Evolutionary conservation across 2,888 invertebrate genomes (phyloP), one percentile per base, ranked within the genome.

Genomic region (Microdon myrmicae): DNA sequence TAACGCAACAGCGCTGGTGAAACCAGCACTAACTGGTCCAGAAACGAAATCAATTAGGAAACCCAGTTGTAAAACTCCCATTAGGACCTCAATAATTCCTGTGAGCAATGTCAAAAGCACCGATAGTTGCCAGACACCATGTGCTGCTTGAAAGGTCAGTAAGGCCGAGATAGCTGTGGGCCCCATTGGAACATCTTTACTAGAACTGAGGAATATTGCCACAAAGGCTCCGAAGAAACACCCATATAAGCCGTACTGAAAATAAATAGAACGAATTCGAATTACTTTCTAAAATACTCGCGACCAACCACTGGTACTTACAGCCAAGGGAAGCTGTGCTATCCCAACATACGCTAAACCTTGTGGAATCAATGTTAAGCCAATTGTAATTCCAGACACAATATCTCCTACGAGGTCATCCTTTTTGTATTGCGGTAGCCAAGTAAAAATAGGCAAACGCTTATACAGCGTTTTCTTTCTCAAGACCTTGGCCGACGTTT

Each of bases 111-210:
- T 86, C 5, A 94, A 83, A 29, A 94, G 79, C 19, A 92, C 85
- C 1, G 92, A 92, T 49, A 74, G 69, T 75, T 92, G 87, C 78
- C 79, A 79, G 8, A 74, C 74, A 31, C 87, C 88, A 34, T 85
- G 84, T 0, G 90, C 86, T 10, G 89, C 86, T 82, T 92, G 91
- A 76, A 85, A 90, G 2, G 94, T 94, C 68, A 96, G 84, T 56
- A 96, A 82, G 1, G 95, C 92, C 60, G 92, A 89, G 69, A 96
- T 94, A 68, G 96, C 95, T 2, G 94, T 95, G 3, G 96, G 96
- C 4, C 96, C 95, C 71, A 95, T 87, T 1, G 95, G 94, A 68
- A 94, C 90, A 78, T 95, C 94, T 79, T 94, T 94, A 77, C 94
- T 92, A 49, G 92, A 92, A 14, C 95, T 95, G 69, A 96, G 85